Evolutionary conservation across 2,113 vertebrate species (phyloP).

Genomic region (Carlito syrichta): DNA sequence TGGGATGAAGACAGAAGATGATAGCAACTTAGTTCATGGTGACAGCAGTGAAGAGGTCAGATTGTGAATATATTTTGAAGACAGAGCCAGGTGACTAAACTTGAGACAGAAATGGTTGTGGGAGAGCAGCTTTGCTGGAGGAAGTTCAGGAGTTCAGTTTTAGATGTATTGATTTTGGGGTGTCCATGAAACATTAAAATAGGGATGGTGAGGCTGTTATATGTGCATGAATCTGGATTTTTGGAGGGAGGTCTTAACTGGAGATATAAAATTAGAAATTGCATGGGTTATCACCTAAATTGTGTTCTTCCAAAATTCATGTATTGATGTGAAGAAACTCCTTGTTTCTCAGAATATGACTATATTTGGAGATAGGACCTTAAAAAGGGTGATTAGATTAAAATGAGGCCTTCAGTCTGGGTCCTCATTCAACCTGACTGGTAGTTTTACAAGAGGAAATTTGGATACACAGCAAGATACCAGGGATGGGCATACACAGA

Average conservation of each 20-base stretch:
- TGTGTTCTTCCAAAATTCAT: background rate
- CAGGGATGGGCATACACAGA: background rate
- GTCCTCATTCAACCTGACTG: background rate
- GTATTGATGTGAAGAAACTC: background rate
- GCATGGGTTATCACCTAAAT: background rate
- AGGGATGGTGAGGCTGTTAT: background rate
- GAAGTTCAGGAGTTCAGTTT: background rate
- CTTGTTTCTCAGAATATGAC: background rate
- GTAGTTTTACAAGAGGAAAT: background rate
- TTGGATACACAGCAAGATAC: background rate
- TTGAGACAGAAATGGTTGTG: fast-evolving
- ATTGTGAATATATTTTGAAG: background rate
- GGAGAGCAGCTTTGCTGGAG: background rate
- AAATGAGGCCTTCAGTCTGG: background rate
- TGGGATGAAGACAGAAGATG: no score
- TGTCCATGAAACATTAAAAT: background rate
- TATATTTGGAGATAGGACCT: background rate
- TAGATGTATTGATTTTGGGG: background rate
- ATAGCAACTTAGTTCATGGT: background rate
- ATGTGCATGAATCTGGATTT: background rate
- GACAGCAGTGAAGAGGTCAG: background rate
- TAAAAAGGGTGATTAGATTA: background rate
- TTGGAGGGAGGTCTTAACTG: background rate
- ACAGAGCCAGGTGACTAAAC: background rate
- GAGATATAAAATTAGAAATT: background rate